phyloP scores from a whole-genome alignment of 2,888 invertebrate species.

The Drosophila basisetae region DNA sequence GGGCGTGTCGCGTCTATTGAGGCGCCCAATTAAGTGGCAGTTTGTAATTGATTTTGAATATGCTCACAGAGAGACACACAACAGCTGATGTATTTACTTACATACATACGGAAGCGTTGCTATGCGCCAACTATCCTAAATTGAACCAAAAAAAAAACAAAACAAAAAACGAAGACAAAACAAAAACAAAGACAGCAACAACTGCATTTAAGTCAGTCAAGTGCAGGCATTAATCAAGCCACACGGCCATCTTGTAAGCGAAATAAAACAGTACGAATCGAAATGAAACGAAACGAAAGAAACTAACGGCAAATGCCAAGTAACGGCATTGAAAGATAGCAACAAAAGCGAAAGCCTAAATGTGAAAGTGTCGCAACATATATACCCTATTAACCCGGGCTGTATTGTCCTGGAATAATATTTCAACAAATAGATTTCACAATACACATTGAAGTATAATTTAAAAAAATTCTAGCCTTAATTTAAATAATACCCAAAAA shows the following conservation, averaged over 20 bases:
- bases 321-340: constrained; percentile 52
- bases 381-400: not conserved
- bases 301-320: constrained; percentile 54
- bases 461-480: not conserved
- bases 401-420: not conserved
- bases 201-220: constrained; percentile 65
- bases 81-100: constrained; percentile 16
- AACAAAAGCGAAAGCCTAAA: constrained; percentile 12
- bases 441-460: not conserved
- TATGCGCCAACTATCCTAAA: constrained; percentile 45
- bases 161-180: not conserved
- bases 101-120: constrained; percentile 25
- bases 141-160: constrained; percentile 9
- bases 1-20: constrained; percentile 76
- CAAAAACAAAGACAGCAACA: constrained; percentile 5
- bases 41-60: constrained; percentile 76
- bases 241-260: constrained; percentile 60
- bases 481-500: not conserved
- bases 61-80: constrained; percentile 5
- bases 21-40: constrained; percentile 76
- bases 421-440: not conserved
- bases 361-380: not conserved
- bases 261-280: constrained; percentile 20
- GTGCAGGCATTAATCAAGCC: constrained; percentile 74
- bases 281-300: constrained; percentile 2